Base-by-base conservation (phyloP, 2,888 invertebrate species). In the Drosophila vallismaia region DNA sequence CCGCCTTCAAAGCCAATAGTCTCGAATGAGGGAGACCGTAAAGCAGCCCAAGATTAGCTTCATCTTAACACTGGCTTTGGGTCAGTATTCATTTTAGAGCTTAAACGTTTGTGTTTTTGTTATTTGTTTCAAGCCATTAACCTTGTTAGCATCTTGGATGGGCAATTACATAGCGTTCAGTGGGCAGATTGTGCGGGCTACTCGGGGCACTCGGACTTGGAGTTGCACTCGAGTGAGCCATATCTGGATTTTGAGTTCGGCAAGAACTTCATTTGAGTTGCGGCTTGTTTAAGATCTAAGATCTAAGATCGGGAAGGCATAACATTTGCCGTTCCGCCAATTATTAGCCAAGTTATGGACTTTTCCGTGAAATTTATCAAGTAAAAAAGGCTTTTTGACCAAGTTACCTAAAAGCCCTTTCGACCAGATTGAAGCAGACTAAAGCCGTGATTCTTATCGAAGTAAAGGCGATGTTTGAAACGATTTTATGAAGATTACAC, bases 131-230 rank as follows among this genome's bases (percentile, higher is more conserved):
- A 12, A 63, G 67, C 53, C 81, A 79, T 79, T 79, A 86, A 79
- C 79, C 79, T 84, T 76, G 86, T 86, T 84, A 75, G 44, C 69
- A 67, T 67, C 68, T 48, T 24, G 31, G 45, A 38, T 54, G 46
- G 70, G 69, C 69, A 66, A 68, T 66, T 54, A 66, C 64, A 14
- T n/a, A 24, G 64, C 19, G 10, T 40, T 40, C 31, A 46, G 64
- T 69, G 46, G 64, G 69, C 64, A 66, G 54, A 48, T 53, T 45
- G 60, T 42, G 40, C 46, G 28, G 28, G 28, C 28, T 28, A 28
- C 28, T 28, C 28, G 28, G 28, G 28, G 28, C 28, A 28, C 28
- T 28, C 28, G 7, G 9, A 68, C 46, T 68, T 46, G 19, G 31
- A 33, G 44, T 24, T 31, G 67, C 45, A 46, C 53, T 52, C 24